These are phyloP conservation scores for Dasypolia templi DNA, from an alignment of 2,888 invertebrate species.

Conservation along the genomic window DNA sequence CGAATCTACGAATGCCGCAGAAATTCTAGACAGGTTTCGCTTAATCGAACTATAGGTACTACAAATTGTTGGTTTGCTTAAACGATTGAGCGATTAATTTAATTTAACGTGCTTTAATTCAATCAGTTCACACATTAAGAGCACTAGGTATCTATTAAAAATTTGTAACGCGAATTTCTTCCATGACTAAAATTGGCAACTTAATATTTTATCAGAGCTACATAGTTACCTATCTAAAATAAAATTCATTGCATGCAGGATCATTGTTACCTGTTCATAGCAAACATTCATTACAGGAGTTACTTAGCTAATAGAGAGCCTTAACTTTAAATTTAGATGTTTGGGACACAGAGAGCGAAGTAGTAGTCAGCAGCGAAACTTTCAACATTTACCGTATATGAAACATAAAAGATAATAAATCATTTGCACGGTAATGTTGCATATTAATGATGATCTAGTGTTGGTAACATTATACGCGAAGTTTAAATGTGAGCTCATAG, in stretches of 20 bases:
- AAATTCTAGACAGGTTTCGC: constrained; percentile 61
- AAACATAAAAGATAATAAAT: constrained; percentile 72
- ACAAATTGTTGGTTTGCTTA: constrained; percentile 54
- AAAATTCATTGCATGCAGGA: background rate
- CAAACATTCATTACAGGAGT: constrained; percentile 31
- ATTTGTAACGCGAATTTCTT: constrained; percentile 29
- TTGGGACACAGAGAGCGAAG: constrained; percentile 64
- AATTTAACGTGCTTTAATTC: constrained; percentile 38
- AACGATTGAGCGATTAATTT: constrained; percentile 55
- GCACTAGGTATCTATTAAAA: constrained; percentile 37
- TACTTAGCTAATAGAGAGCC: constrained; percentile 38
- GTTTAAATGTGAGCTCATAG: constrained; percentile 49
- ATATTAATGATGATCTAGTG: constrained; percentile 63
- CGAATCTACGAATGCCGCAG: constrained; percentile 40
- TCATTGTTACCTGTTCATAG: constrained; percentile 10
- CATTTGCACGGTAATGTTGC: constrained; percentile 64
- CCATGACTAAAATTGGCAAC: background rate
- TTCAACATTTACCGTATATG: constrained; percentile 64
- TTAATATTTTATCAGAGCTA: background rate
- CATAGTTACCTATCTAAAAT: background rate
- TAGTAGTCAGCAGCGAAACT: constrained; percentile 71
- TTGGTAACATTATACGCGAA: constrained; percentile 53
- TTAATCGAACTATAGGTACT: constrained; percentile 43
- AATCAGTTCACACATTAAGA: constrained; percentile 10
- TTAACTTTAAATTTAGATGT: constrained; percentile 44